Evolutionary conservation across 1,140 invertebrate genomes (phyloP).

Genomic region (Drosophila melanica): DNA sequence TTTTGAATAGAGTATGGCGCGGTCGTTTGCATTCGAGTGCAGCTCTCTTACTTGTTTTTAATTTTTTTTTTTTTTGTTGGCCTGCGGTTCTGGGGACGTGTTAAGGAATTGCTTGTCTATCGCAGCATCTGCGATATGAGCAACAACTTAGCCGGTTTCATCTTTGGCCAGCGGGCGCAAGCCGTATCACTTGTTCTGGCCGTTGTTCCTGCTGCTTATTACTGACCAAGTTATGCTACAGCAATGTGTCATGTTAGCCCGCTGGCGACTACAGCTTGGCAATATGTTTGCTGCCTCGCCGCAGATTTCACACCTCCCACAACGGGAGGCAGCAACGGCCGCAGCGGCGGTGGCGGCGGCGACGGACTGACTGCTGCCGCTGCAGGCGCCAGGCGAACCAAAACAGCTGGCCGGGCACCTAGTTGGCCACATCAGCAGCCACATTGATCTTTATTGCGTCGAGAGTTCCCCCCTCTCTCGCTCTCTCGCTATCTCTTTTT

Average conservation of each 20-base stretch:
- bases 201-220: slow-evolving; percentile 43
- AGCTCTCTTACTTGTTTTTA: slow-evolving; percentile 8
- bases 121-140: slow-evolving; percentile 44
- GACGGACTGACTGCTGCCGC: slow-evolving; percentile 28
- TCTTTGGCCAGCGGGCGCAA: slow-evolving; percentile 48
- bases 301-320: slow-evolving; percentile 75
- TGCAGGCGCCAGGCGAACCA: slow-evolving; percentile 68
- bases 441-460: slow-evolving; percentile 37
- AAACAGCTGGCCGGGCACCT: slow-evolving; percentile 49
- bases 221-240: slow-evolving; percentile 75
- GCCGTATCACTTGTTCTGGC: slow-evolving; percentile 40
- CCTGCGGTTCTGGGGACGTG: slow-evolving; percentile 52
- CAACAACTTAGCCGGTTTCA: slow-evolving; percentile 49
- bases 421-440: slow-evolving; percentile 52
- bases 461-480: slow-evolving; percentile 4
- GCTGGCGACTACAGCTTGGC: slow-evolving; percentile 51
- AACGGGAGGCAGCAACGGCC: slow-evolving; percentile 43
- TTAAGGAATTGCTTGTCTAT: slow-evolving; percentile 71
- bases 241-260: slow-evolving; percentile 70
- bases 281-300: slow-evolving; percentile 17
- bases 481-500: neutral
- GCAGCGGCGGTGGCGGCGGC: neutral
- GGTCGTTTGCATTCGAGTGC: no score
- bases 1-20: no score
- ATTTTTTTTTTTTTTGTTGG: slow-evolving; percentile 6